phyloP scores from a whole-genome alignment of 2,888 invertebrate genomes.

The Oxycera nigricornis region DNA sequence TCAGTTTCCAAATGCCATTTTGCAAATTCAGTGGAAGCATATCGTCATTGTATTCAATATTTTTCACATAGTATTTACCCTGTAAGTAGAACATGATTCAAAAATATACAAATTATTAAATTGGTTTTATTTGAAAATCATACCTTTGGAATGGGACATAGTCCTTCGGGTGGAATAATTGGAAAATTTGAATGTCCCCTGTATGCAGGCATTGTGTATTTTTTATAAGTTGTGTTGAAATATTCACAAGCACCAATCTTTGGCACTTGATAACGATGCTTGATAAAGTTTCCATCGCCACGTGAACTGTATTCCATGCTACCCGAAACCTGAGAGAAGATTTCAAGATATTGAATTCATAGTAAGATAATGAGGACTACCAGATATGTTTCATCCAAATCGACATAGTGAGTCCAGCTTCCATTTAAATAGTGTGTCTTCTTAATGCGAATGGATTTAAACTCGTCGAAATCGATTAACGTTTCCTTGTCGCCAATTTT shows the following conservation, averaged over 20 bases:
- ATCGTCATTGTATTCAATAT: neutral
- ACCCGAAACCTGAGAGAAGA: neutral
- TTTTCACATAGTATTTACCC: neutral
- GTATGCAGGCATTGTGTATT: constrained; percentile 36
- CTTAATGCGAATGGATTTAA: neutral
- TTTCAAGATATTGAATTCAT: neutral
- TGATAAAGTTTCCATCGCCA: neutral
- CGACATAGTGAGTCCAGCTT: neutral
- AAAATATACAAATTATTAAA: neutral
- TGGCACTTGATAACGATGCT: neutral
- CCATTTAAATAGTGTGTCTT: neutral
- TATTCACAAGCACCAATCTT: constrained; percentile 23
- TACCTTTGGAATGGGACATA: constrained; percentile 45
- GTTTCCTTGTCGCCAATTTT: neutral
- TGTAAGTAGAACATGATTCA: too few relatives aligned
- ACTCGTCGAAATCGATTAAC: neutral
- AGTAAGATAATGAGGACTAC: neutral
- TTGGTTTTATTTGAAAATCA: neutral
- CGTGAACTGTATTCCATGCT: neutral
- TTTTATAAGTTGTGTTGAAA: constrained; percentile 39
- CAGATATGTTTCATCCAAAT: neutral
- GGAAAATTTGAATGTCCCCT: constrained; percentile 38
- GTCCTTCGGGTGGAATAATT: constrained; percentile 42
- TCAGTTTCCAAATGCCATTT: neutral
- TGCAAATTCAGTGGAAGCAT: neutral